Evolutionary conservation across 2,888 invertebrate genomes (phyloP).

Genomic region (Drosophila demipolita): DNA sequence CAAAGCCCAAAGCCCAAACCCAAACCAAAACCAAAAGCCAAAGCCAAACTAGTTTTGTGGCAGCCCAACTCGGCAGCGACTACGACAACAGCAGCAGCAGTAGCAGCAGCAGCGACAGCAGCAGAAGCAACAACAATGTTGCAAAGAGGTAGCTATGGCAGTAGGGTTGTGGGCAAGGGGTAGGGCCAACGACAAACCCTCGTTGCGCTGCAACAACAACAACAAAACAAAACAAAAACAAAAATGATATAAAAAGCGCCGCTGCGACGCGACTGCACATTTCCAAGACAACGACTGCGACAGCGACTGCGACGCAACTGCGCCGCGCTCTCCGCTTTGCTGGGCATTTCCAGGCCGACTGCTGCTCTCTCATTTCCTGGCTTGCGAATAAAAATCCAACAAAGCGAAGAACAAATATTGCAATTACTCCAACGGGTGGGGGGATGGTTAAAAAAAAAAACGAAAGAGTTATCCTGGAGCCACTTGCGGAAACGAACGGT

Average conservation of each 20-base stretch:
- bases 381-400: constrained; percentile 29
- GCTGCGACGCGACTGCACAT: constrained; percentile 52
- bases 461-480: constrained; percentile 73
- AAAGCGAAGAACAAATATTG: constrained; percentile 19
- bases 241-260: constrained; percentile 16
- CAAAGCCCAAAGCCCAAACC: constrained; percentile 30
- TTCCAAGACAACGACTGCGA: constrained; percentile 50
- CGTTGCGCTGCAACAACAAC: constrained; percentile 15
- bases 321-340: constrained; percentile 36
- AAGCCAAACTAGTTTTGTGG: constrained; percentile 78
- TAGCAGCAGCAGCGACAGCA: background rate
- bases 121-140: constrained; percentile 1
- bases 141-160: background rate
- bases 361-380: constrained; percentile 42
- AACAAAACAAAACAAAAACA: constrained; percentile 6
- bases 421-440: background rate
- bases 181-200: constrained; percentile 31
- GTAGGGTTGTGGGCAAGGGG: constrained; percentile 7
- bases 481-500: constrained; percentile 15
- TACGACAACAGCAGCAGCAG: constrained; percentile 30
- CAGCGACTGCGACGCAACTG: constrained; percentile 21
- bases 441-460: background rate
- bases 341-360: constrained; percentile 61
- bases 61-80: constrained; percentile 58
- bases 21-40: constrained; percentile 51